Base-by-base conservation (phyloP, 1,140 invertebrate species). In the Drosophila sp. region DNA sequence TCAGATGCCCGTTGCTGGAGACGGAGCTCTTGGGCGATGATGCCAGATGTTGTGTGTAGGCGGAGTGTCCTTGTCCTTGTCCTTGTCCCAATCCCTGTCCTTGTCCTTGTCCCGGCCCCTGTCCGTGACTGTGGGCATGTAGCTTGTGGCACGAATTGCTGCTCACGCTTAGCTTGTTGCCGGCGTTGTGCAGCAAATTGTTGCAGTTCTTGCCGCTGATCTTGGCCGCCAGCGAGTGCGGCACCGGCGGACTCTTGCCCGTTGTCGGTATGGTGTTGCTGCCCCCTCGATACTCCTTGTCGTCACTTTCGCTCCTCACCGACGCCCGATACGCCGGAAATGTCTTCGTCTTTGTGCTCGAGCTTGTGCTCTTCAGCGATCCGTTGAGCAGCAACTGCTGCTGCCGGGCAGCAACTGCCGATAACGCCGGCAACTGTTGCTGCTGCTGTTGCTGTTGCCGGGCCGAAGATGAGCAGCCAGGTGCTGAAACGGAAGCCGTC, bases 71-170 rank as follows among this genome's bases (percentile, higher is more conserved):
- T 70, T 43, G 48, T n/a, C n/a, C n/a, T n/a, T n/a, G n/a, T n/a
- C n/a, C n/a, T n/a, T n/a, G n/a, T n/a, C n/a, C n/a, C n/a, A n/a
- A n/a, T n/a, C n/a, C n/a, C n/a, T n/a, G n/a, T n/a, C n/a, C n/a
- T n/a, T n/a, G n/a, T n/a, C n/a, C n/a, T n/a, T n/a, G n/a, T 27
- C 59, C 45, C 41, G 45, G 72, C 9, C 50, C 38, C 7, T 40
- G 58, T 7, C 46, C 27, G 7, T 72, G 59, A 25, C 69, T 45
- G 43, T 89, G 82, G 29, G 76, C 82, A 70, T 91, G 83, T 70
- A 91, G 76, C 66, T 90, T 91, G 76, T 91, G 81, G 80, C 90
- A 91, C 57, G 90, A 91, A 65, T 91, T 91, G 57, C 90, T 90
- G 76, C 90, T 91, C 45, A 84, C 83, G 56, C 90, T 90, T 32